Evolutionary conservation across 1,140 invertebrate species (phyloP), one percentile per base, ranked within the genome.

Genomic region (Pemphigus obesinymphae): DNA sequence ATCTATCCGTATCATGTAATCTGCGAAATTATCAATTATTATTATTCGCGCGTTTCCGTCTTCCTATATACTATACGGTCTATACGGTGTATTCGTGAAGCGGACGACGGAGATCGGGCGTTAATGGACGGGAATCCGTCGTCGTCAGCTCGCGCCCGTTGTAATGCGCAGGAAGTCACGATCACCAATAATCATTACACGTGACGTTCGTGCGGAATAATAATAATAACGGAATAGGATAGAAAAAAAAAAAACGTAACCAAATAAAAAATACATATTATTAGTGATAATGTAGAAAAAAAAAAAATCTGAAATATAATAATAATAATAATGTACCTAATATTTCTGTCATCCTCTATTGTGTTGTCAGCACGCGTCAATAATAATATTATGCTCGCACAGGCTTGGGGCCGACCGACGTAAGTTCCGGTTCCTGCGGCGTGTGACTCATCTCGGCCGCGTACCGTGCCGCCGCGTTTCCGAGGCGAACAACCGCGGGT

Each of bases 151-250:
- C 61, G 29, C n/a, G 34, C 66, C 23, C 13, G 68, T 48, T 48
- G 70, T 50, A 45, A 70, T n/a, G 20, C 70, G 45, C 70, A 73
- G 70, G 70, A 73, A 73, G 70, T 73, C 70, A 73, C 70, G 70
- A 48, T 73, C 70, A 20, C 70, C 70, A 29, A 73, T 73, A 48
- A 50, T 73, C 43, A n/a, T 50, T 73, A 70, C 70, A 50, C 68
- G 68, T 72, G 70, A 73, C 70, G 70, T 73, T 73, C 43, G 70
- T 50, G 43, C 70, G 70, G 43, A 73, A 73, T 73, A 73, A 73
- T 31, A 73, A 72, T 10, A n/a, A n/a, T n/a, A n/a, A n/a, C n/a
- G n/a, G n/a, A n/a, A n/a, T n/a, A n/a, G n/a, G 43, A 2, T 73
- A 10, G 26, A 50, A 20, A 31, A 48, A 37, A 66, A 70, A 70